Evolutionary conservation across 2,888 invertebrate genomes (phyloP).

Genomic region (Orthosia gracilis): DNA sequence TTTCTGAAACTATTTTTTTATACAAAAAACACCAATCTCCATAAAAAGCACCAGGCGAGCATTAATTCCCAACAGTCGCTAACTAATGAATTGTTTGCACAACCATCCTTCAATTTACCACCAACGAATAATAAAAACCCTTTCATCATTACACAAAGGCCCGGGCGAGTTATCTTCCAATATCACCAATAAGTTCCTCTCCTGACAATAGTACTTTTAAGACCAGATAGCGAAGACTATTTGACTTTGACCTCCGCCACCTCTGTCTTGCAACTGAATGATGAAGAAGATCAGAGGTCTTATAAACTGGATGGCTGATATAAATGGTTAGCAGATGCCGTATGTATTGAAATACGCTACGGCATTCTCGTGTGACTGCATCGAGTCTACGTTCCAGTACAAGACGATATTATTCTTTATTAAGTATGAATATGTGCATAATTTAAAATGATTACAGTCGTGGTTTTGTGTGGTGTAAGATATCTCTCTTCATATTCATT

Average conservation of each 20-base stretch:
- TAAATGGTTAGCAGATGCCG: conserved; percentile 75
- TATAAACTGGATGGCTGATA: conserved; percentile 66
- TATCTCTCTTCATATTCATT: conserved; percentile 19
- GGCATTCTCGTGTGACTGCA: conserved; percentile 71
- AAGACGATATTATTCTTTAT: conserved; percentile 55
- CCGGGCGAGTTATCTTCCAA: conserved; percentile 71
- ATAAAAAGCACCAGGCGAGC: conserved; percentile 34
- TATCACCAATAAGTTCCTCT: conserved; percentile 76
- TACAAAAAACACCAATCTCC: not conserved
- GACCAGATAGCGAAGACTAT: conserved; percentile 57
- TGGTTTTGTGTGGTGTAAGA: conserved; percentile 10
- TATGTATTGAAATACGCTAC: conserved; percentile 77
- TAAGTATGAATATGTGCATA: conserved; percentile 43
- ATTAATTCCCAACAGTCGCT: conserved; percentile 32
- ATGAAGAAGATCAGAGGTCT: conserved; percentile 46
- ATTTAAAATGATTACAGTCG: conserved; percentile 39
- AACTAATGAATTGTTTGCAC: conserved; percentile 31
- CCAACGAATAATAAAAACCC: conserved; percentile 34
- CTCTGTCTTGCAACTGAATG: conserved; percentile 26
- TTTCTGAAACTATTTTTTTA: not conserved
- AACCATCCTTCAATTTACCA: conserved; percentile 32
- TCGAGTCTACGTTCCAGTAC: conserved; percentile 62
- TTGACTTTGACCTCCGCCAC: conserved; percentile 36
- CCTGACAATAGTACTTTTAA: conserved; percentile 62
- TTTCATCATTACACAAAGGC: conserved; percentile 62